These are phyloP conservation scores for Edolisoma coerulescens DNA, from an alignment of 2,113 vertebrate species.

Conservation along the genomic window DNA sequence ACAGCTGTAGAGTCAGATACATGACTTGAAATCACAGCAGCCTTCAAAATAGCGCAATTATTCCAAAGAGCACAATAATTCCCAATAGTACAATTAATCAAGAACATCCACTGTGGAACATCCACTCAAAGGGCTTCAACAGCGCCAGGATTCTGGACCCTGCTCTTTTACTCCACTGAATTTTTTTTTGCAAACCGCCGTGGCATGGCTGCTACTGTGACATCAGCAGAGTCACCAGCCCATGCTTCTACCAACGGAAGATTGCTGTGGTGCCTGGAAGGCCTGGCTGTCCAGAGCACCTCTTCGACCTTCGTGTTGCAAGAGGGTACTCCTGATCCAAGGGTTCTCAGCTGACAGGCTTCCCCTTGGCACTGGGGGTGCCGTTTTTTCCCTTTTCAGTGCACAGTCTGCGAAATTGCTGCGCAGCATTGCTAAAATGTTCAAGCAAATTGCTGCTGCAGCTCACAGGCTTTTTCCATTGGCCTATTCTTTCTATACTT, in stretches of 20 bases:
- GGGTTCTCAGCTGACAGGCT: background rate
- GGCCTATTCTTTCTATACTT: background rate
- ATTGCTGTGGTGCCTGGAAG: background rate
- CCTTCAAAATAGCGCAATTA: background rate
- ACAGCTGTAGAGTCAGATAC: background rate
- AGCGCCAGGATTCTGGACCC: background rate
- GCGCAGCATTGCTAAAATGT: background rate
- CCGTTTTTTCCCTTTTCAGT: background rate
- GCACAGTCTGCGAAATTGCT: background rate
- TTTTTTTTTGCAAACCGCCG: background rate
- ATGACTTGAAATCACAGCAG: background rate
- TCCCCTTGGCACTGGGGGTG: background rate
- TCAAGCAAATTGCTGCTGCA: background rate
- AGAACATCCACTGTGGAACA: background rate
- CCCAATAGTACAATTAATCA: background rate
- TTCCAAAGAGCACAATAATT: background rate
- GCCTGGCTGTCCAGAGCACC: background rate
- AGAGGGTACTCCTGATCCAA: background rate
- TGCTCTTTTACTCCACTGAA: background rate
- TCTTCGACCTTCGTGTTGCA: too few species aligned
- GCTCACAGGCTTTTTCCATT: background rate
- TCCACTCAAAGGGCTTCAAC: background rate
- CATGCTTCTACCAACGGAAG: fast-evolving
- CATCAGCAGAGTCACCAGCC: fast-evolving
- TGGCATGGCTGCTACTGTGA: background rate